phyloP scores from a whole-genome alignment of 2,113 vertebrate species.

The Rhinolophus ferrumequinum region DNA sequence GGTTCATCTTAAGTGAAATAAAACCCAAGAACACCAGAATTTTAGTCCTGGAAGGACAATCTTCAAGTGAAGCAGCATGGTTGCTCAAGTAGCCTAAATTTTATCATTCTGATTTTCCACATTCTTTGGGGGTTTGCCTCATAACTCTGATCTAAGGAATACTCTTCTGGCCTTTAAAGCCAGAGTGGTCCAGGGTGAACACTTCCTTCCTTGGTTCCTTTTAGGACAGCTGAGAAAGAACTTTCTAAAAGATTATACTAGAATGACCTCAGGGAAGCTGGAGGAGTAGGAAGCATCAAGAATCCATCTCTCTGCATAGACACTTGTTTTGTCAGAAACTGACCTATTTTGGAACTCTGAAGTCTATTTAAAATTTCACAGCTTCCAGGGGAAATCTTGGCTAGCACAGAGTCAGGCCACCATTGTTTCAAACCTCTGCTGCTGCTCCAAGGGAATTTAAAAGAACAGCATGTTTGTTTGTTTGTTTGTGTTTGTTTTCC shows the following conservation, averaged over 20 bases:
- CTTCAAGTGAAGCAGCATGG: neutral
- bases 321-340: neutral
- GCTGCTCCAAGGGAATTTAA: neutral
- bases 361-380: neutral
- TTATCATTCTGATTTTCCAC: neutral
- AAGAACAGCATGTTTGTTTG: neutral
- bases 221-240: neutral
- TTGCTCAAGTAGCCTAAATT: neutral
- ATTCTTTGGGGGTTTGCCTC: neutral
- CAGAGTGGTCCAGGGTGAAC: neutral
- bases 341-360: neutral
- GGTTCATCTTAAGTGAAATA: neutral
- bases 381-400: neutral
- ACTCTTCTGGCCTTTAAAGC: neutral
- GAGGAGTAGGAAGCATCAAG: neutral
- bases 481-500: neutral
- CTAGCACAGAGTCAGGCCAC: neutral
- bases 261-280: neutral
- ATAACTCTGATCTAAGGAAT: neutral
- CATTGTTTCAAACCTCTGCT: neutral
- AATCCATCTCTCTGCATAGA: neutral
- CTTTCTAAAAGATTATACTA: neutral
- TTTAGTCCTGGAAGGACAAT: neutral
- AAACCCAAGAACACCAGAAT: neutral
- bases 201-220: neutral